Percentiles rank a stretch among this genome's conserved stretches.
phyloP scores from a whole-genome alignment of 2,113 vertebrate species.

The Melanostigma gelatinosum region DNA sequence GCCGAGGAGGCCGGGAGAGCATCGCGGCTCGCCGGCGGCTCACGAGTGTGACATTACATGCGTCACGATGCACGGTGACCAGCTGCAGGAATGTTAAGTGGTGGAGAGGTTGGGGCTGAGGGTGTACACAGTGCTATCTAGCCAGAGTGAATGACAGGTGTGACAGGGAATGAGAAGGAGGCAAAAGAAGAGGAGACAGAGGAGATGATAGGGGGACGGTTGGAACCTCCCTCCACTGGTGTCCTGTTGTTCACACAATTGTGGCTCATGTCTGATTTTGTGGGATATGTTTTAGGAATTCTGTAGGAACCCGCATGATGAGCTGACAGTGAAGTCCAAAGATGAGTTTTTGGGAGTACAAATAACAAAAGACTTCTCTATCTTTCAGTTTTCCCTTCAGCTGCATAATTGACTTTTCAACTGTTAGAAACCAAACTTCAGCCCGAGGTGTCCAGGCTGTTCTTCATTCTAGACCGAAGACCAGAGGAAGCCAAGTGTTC shows the following conservation, averaged over 20 bases:
- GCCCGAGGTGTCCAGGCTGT: neutral
- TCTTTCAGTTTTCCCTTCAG: neutral
- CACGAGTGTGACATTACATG: constrained; percentile 79
- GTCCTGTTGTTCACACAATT: constrained; percentile 1
- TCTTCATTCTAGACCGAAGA: constrained; percentile 8
- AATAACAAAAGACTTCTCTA: neutral
- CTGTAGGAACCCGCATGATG: neutral
- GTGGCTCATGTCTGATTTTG: constrained; percentile 23
- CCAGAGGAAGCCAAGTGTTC: neutral
- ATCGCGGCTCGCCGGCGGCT: constrained; percentile 50
- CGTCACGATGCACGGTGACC: constrained; percentile 64
- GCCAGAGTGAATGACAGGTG: constrained; percentile 34
- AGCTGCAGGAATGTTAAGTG: constrained; percentile 73
- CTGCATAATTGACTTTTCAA: constrained; percentile 15
- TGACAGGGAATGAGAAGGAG: constrained; percentile 21
- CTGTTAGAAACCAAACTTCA: constrained; percentile 4
- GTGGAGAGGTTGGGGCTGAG: neutral
- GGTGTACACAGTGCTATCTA: constrained; percentile 14
- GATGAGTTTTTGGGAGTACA: neutral
- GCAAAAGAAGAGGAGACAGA: constrained; percentile 7
- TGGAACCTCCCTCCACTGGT: neutral
- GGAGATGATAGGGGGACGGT: neutral
- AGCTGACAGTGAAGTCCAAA: neutral
- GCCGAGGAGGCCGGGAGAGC: constrained; percentile 39
- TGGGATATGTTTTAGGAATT: neutral